A percentile compares a stretch with the other conserved stretches of the same genome.
These are phyloP conservation scores for Pipra filicauda DNA, from an alignment of 2,113 vertebrate species.

Conservation along the genomic window DNA sequence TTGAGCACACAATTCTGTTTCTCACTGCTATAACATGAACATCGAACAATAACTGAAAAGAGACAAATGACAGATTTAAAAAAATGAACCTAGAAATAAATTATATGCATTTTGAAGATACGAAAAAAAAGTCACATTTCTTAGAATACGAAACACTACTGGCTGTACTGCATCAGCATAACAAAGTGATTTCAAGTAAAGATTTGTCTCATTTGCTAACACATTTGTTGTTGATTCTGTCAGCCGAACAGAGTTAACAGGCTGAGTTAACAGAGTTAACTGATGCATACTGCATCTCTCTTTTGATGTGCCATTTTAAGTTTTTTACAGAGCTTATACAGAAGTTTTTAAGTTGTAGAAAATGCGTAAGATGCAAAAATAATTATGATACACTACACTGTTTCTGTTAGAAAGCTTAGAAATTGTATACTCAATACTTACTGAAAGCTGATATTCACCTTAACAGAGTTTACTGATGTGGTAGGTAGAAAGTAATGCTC, in stretches of 20 bases:
- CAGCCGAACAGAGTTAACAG: background rate
- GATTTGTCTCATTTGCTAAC: background rate
- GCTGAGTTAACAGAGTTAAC: background rate
- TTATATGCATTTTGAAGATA: background rate
- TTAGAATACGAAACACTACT: background rate
- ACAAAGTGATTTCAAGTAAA: background rate
- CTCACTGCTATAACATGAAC: background rate
- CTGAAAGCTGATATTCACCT: background rate
- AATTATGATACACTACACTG: background rate
- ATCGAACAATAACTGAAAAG: background rate
- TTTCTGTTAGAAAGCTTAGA: background rate
- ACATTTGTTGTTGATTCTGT: background rate
- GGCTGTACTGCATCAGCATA: background rate
- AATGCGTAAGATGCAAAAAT: background rate
- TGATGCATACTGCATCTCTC: background rate
- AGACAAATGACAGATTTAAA: background rate
- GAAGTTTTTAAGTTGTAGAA: background rate
- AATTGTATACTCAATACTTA: background rate
- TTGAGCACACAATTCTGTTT: background rate
- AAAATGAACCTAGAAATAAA: background rate
- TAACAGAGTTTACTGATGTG: background rate
- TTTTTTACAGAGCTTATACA: background rate
- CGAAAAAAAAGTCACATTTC: background rate
- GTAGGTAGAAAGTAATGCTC: background rate
- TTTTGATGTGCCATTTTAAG: background rate